Evolutionary conservation across 1,140 invertebrate species (phyloP), one percentile per base, ranked within the genome.

Genomic region (Zaprionus kolodkinae): DNA sequence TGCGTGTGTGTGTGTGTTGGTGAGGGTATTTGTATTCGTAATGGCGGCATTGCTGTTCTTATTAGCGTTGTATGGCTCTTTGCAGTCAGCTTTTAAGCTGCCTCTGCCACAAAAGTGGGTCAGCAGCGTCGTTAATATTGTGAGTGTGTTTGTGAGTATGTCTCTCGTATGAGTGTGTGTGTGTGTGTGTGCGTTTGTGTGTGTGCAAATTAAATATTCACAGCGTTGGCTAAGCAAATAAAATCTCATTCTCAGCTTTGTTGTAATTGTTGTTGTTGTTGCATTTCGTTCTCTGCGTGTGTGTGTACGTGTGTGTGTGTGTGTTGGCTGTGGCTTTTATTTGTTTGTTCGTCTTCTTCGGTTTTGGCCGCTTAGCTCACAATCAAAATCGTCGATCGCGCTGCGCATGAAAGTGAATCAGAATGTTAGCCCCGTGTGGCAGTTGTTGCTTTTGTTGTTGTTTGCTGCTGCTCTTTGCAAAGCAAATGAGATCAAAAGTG

Each of bases 151-250:
- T 59, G n/a, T 27, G 33, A 25, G 60, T 40, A 30, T 50, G 12
- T 64, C 30, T 36, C 6, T 62, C n/a, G 13, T 7, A n/a, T 36
- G n/a, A n/a, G 17, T 17, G 17, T 48, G 60, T 25, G 57, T 52
- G 17, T 43, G 61, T 67, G 7, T 68, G 59, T 52, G 43, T 52
- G 64, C 56, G 67, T 69, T 63, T 69, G 72, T 79, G 72, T 71
- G 80, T 79, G 84, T 74, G 84, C 85, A 89, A 89, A 89, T 85
- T 89, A 89, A 89, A 89, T 81, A 89, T 89, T 89, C 85, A 85
- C 81, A 89, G 86, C 79, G 81, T 77, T 85, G 81, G 78, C 59
- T 89, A 89, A 89, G 85, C 85, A 89, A 89, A 89, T 89, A 85
- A 88, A 89, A 89, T 81, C 81, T 88, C 64, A 74, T 71, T 81